Evolutionary conservation across 1,140 invertebrate genomes (phyloP), one percentile per base, ranked within the genome.

Genomic region (Condylostylus longicornis): DNA sequence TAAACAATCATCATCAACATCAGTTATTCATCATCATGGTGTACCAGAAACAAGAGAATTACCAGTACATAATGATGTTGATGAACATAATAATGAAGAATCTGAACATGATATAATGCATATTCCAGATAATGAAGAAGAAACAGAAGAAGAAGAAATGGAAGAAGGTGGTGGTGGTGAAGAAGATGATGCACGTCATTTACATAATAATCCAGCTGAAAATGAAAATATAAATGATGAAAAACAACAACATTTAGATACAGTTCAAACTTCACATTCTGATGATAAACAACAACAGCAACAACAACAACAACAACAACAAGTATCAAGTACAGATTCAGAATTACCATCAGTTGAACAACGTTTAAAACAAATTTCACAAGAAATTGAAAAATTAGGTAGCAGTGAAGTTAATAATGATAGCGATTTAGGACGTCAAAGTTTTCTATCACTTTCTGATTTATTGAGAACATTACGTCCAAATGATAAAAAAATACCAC

Each of bases 401-500:
- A 32, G 28, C 23, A 23, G 22, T 22, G 35, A 32, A 13, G 19
- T 12, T 13, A 29, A 21, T 18, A 29, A 35, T 42, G 53, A 51
- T 32, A 51, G 57, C 29, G 57, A 56, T 33, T 33, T 56, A 3
- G 51, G 47, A 7, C 54, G 50, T 1, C 54, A 61, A 21, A 55
- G 53, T 8, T 60, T 58, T 20, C 42, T 61, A 5, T 61, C 57
- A 7, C 43, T 61, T 4, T 57, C 56, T 31, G 58, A 61, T 41
- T 47, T 61, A 15, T 57, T 61, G 38, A 51, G 54, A 36, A 60
- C 57, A 10, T 22, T 60, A 33, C 49, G 55, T n/a, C 57, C 57
- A 30, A 57, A 55, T 29, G 58, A 60, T 18, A 56, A 60, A 35
- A 58, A 60, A 39, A 54, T 58, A 25, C 53, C 58, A 20, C 58